phyloP scores from a whole-genome alignment of 64 coral and sea anemone species.

The Montipora sp. region DNA sequence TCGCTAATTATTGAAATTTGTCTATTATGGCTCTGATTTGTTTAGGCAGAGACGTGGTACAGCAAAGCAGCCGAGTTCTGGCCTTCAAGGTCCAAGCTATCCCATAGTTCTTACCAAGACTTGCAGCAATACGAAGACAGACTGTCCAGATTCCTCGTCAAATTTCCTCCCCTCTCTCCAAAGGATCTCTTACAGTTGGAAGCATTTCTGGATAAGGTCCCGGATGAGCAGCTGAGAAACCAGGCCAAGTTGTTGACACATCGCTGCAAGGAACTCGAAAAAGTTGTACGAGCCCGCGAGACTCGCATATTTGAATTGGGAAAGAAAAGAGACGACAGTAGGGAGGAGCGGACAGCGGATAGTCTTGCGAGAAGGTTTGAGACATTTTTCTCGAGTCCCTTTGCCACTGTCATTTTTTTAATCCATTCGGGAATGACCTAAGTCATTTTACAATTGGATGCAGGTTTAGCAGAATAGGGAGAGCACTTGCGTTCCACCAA shows the following conservation, averaged over 20 bases:
- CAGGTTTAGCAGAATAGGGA: too few relatives aligned
- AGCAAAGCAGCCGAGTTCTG: constrained; percentile 80
- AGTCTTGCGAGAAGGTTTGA: background rate
- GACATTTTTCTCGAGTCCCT: too few relatives aligned
- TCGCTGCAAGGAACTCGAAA: constrained; percentile 80
- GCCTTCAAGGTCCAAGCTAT: constrained; percentile 36
- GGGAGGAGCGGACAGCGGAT: background rate
- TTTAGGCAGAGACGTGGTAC: constrained; percentile 89
- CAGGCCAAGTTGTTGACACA: constrained; percentile 63
- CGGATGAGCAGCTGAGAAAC: constrained; percentile 60
- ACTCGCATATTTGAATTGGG: constrained; percentile 59
- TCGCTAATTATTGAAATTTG: background rate
- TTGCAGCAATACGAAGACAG: constrained; percentile 54
- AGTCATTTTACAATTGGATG: too few relatives aligned
- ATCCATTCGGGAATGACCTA: too few relatives aligned
- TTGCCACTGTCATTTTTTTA: too few relatives aligned
- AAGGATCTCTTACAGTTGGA: constrained; percentile 71
- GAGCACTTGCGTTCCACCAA: too few relatives aligned
- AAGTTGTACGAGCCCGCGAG: constrained; percentile 64
- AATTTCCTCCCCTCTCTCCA: constrained; percentile 68
- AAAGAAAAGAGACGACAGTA: background rate
- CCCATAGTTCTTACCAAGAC: constrained; percentile 67
- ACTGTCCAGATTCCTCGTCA: constrained; percentile 64
- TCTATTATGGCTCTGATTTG: background rate
- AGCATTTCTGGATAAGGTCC: constrained; percentile 59